phyloP scores from a whole-genome alignment of 1,140 invertebrate genomes.

The Drosophila seguyi region DNA sequence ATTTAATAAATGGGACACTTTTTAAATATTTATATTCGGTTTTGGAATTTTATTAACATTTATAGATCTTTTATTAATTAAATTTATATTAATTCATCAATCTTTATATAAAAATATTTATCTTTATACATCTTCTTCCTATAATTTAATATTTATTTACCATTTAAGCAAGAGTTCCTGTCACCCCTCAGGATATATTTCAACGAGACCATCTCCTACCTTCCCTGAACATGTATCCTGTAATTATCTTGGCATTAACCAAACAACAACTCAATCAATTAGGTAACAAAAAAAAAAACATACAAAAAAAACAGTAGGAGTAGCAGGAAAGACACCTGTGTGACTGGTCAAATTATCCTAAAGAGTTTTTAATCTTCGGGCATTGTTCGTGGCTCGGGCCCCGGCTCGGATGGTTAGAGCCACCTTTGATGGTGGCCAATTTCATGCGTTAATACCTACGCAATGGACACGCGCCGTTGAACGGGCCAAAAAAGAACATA shows the following conservation, averaged over 20 bases:
- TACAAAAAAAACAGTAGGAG: not conserved
- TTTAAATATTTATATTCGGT: not conserved
- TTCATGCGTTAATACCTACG: slow-evolving; percentile 75
- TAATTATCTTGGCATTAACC: slow-evolving; percentile 27
- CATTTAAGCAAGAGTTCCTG: not conserved
- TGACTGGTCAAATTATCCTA: slow-evolving; percentile 39
- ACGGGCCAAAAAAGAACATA: slow-evolving; percentile 13
- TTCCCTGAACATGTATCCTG: not conserved
- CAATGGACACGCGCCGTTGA: slow-evolving; percentile 68
- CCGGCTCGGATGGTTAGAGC: slow-evolving; percentile 11
- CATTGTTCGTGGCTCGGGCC: slow-evolving; percentile 15
- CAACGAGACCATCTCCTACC: not conserved
- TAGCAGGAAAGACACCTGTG: slow-evolving; percentile 51
- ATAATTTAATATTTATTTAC: not conserved
- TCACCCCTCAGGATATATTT: not conserved
- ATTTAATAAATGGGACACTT: not conserved
- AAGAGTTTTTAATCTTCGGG: slow-evolving; percentile 70
- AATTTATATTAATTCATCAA: too few relatives aligned
- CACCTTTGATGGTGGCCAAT: slow-evolving; percentile 53
- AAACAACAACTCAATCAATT: slow-evolving; percentile 38
- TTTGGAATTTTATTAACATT: not conserved
- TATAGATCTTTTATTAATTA: not conserved
- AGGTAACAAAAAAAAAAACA: slow-evolving; percentile 4
- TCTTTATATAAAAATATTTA: too few relatives aligned
- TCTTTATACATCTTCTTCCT: not conserved